phyloP scores from a whole-genome alignment of 2,888 invertebrate species.

The Xestia c-nigrum region DNA sequence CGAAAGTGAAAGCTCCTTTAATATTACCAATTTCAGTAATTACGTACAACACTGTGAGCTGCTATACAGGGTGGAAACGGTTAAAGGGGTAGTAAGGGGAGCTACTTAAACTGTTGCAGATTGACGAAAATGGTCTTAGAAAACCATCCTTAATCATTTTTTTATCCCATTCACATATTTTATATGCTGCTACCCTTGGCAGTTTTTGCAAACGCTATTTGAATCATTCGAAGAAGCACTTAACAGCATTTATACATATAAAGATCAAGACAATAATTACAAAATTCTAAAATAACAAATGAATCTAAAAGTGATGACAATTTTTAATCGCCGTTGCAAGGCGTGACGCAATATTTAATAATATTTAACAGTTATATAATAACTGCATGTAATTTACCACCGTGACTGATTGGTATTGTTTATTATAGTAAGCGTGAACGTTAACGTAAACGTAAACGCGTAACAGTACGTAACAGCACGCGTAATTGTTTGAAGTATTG shows the following conservation, averaged over 20 bases:
- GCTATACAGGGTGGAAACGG: too few species aligned
- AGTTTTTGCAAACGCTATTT: not conserved
- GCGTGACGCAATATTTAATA: constrained; percentile 29
- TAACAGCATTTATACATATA: not conserved
- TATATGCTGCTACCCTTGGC: not conserved
- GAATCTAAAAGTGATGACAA: constrained; percentile 48
- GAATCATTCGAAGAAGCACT: not conserved
- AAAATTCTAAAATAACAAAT: not conserved
- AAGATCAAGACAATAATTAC: not conserved
- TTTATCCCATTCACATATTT: too few species aligned
- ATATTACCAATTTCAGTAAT: too few species aligned
- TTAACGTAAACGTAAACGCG: constrained; percentile 9
- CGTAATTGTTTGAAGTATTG: constrained; percentile 22
- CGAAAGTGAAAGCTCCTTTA: too few species aligned
- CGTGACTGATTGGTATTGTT: constrained; percentile 47
- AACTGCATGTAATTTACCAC: constrained; percentile 35
- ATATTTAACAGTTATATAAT: constrained; percentile 40
- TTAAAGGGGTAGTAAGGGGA: too few species aligned
- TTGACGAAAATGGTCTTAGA: too few species aligned
- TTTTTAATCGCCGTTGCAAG: constrained; percentile 34
- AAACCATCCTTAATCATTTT: too few species aligned
- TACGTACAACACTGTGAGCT: too few species aligned
- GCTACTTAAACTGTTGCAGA: too few species aligned
- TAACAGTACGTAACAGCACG: constrained; percentile 39
- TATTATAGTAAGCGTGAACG: constrained; percentile 19